phyloP scores from a whole-genome alignment of 1,140 invertebrate species.

The Bombus vancouverensis region DNA sequence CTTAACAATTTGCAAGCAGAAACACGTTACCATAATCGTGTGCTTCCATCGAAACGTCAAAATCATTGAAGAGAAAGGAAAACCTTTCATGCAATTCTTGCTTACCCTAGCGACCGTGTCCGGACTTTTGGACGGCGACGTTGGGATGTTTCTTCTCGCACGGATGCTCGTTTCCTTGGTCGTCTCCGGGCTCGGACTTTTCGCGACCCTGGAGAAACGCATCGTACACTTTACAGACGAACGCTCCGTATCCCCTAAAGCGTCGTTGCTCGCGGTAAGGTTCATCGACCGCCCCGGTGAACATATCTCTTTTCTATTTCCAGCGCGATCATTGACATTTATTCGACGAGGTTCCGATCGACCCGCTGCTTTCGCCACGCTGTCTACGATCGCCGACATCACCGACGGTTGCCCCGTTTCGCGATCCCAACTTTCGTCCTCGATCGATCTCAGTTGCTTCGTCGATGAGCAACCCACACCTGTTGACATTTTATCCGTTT shows the following conservation, averaged over 20 bases:
- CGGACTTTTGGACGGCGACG: conserved; percentile 67
- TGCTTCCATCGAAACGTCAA: not conserved
- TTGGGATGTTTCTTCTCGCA: conserved; percentile 56
- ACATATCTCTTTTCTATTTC: not conserved
- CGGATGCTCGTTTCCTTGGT: conserved; percentile 54
- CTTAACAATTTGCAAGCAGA: not conserved
- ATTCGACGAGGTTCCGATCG: not conserved
- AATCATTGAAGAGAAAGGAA: not conserved
- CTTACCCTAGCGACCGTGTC: conserved; percentile 64
- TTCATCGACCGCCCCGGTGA: not conserved
- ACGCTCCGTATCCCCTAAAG: conserved; percentile 10
- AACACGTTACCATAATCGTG: not conserved
- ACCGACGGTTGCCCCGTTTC: not conserved
- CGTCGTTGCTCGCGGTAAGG: not conserved
- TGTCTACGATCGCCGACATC: conserved; percentile 58
- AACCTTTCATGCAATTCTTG: not conserved
- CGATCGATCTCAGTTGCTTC: conserved; percentile 65
- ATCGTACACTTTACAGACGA: conserved; percentile 55
- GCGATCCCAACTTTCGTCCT: not conserved
- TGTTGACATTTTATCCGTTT: not conserved
- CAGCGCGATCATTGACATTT: conserved; percentile 1
- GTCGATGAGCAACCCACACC: conserved; percentile 13
- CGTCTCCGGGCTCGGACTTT: conserved; percentile 66
- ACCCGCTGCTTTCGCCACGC: not conserved
- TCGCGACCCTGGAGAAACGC: conserved; percentile 67